A percentile compares a stretch with the other conserved stretches of the same genome.
Conservation (phyloP, 2,113 vertebrate genomes). For the Corythaixoides concolor region DNA sequence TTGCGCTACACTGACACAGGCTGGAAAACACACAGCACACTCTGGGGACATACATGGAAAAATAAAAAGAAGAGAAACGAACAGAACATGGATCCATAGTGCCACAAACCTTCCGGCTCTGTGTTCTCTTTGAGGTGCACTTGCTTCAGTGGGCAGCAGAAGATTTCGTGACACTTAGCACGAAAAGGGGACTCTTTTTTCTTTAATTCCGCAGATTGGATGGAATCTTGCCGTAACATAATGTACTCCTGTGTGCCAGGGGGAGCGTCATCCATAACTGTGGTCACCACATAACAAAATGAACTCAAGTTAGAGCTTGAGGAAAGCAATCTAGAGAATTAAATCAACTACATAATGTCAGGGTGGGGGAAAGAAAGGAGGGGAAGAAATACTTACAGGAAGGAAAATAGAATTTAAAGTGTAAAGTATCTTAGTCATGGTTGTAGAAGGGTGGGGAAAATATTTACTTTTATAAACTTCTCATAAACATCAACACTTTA, state of each 20-base stretch:
- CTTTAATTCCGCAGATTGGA: conserved; percentile 99
- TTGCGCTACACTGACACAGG: conserved; percentile 37
- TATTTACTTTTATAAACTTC: conserved; percentile 27
- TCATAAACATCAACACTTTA: neutral
- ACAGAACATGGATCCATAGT: conserved; percentile 81
- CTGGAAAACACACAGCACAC: conserved; percentile 74
- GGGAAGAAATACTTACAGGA: neutral
- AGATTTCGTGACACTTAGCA: conserved; percentile 99
- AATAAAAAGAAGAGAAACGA: conserved; percentile 65
- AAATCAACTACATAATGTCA: conserved; percentile 63
- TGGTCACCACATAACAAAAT: conserved; percentile 96
- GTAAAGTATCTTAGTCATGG: neutral
- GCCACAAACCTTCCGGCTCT: conserved; percentile 98
- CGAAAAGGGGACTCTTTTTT: conserved; percentile 99
- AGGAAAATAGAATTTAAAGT: neutral
- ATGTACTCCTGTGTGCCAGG: conserved; percentile 99
- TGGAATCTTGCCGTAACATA: conserved; percentile 99
- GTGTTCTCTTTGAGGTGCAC: conserved; percentile 95
- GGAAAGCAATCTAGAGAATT: conserved; percentile 61
- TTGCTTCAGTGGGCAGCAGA: conserved; percentile 99
- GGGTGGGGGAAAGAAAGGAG: conserved; percentile 5
- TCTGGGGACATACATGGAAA: conserved; percentile 73
- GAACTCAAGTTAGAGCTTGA: conserved; percentile 90
- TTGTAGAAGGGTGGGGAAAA: neutral
- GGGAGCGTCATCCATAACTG: conserved; percentile 99